Evolutionary conservation across 1,140 invertebrate genomes (phyloP), one percentile per base, ranked within the genome.

Genomic region (Zaprionus nigranus): DNA sequence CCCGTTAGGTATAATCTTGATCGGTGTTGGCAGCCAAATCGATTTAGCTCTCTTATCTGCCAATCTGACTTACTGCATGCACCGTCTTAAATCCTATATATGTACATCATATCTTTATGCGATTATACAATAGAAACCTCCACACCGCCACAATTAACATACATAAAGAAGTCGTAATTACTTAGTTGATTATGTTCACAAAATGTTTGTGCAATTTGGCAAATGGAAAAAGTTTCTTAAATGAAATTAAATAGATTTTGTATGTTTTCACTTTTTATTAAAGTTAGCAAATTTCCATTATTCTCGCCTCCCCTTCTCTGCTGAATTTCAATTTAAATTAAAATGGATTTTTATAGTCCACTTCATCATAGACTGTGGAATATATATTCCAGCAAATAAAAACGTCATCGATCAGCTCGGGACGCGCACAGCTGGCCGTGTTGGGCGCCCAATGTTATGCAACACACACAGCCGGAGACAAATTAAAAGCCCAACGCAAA

Each of bases 391-490:
- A 54, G 64, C 85, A 85, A 91, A 91, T 91, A 83, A 82, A 90
- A 91, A 78, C 74, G 84, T 91, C 90, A 91, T 91, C 90, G 90
- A 91, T 91, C 90, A 91, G 81, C 58, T 60, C 40, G 40, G 40
- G 34, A 22, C 22, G 22, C 20, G 26, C 26, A 51, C 68, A 75
- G 68, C 74, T 84, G 81, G 53, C 70, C 13, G 15, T n/a, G 15
- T 15, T 68, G 57, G 56, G 68, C 81, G 78, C 82, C 73, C 69
- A 76, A 78, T 66, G 60, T 66, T 82, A 85, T 77, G 81, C 85
- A 90, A 85, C 61, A 84, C 68, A 84, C 68, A 64, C 40, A 46
- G 40, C 56, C 26, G 53, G 53, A 56, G 88, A 91, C 88, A 88
- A 91, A 91, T 91, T 91, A 91, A 91, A 91, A 91, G 73, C 88